Evolutionary conservation across 1,140 invertebrate genomes (phyloP).

Genomic region (Lordiphosa stackelbergi): DNA sequence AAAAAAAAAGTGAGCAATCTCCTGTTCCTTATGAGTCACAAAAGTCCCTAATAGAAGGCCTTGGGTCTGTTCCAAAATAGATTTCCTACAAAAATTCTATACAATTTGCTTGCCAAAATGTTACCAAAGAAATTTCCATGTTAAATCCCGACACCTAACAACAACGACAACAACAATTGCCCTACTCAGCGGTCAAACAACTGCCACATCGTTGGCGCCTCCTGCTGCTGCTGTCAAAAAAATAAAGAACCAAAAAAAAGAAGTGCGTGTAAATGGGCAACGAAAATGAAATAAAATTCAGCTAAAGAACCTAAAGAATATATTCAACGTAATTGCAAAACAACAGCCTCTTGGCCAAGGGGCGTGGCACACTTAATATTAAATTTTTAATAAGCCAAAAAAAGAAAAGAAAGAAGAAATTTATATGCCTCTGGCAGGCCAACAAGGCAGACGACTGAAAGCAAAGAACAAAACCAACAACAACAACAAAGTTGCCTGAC

Average conservation of each 20-base stretch:
- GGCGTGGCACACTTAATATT: background rate
- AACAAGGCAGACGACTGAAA: background rate
- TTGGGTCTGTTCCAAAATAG: no score
- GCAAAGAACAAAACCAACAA: background rate
- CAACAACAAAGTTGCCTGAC: slow-evolving; percentile 4
- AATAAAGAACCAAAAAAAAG: background rate
- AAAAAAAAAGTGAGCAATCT: no score
- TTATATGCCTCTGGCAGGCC: slow-evolving; percentile 1
- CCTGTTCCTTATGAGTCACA: no score
- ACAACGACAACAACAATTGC: background rate
- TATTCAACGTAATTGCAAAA: slow-evolving; percentile 12
- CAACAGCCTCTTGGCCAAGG: background rate
- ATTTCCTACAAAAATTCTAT: no score
- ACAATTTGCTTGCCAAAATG: no score
- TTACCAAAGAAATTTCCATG: no score
- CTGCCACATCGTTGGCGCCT: slow-evolving; percentile 8
- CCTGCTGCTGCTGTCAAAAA: slow-evolving; percentile 6
- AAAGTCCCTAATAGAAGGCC: no score
- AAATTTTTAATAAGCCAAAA: slow-evolving; percentile 9
- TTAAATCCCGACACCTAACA: slow-evolving; percentile 1
- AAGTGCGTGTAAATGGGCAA: slow-evolving; percentile 8
- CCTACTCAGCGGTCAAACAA: slow-evolving; percentile 13
- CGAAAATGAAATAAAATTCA: background rate
- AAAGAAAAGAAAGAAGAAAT: slow-evolving; percentile 7
- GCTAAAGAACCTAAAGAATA: slow-evolving; percentile 10